Conservation (phyloP, 2,113 vertebrate genomes). For the Ondatra zibethicus region DNA sequence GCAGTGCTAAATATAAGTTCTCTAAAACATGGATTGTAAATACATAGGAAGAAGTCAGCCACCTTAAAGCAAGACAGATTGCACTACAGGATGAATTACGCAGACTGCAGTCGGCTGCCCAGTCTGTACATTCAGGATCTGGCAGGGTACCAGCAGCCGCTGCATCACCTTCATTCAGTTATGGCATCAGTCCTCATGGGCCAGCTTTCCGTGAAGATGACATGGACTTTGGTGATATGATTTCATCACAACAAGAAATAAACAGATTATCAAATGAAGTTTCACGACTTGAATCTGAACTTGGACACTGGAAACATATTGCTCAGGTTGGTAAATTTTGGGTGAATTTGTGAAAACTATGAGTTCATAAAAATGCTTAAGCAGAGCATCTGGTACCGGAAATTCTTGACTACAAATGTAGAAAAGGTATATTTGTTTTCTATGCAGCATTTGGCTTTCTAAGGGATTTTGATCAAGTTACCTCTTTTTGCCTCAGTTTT, state of each 20-base stretch:
- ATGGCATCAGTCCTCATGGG: conserved; percentile 82
- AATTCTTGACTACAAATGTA: not conserved
- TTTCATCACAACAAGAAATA: conserved; percentile 98
- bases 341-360: conserved; percentile 32
- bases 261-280: conserved; percentile 95
- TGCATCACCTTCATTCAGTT: conserved; percentile 83
- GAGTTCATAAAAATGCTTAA: not conserved
- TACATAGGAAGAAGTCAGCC: conserved; percentile 95
- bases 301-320: conserved; percentile 94
- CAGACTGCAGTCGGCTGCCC: conserved; percentile 90
- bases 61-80: conserved; percentile 95
- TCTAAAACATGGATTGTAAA: conserved; percentile 61
- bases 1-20: conserved; percentile 7
- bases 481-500: not conserved
- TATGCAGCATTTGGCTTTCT: not conserved
- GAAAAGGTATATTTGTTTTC: not conserved
- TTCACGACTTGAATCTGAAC: conserved; percentile 92
- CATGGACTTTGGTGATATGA: conserved; percentile 95
- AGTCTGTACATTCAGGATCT: conserved; percentile 76
- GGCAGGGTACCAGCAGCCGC: conserved; percentile 83
- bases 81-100: conserved; percentile 94
- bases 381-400: not conserved
- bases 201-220: conserved; percentile 93
- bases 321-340: conserved; percentile 89
- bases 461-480: not conserved